A percentile compares a stretch with the other conserved stretches of the same genome.
Evolutionary conservation across 2,888 invertebrate genomes (phyloP).

Genomic region (Folsomia manolachei): DNA sequence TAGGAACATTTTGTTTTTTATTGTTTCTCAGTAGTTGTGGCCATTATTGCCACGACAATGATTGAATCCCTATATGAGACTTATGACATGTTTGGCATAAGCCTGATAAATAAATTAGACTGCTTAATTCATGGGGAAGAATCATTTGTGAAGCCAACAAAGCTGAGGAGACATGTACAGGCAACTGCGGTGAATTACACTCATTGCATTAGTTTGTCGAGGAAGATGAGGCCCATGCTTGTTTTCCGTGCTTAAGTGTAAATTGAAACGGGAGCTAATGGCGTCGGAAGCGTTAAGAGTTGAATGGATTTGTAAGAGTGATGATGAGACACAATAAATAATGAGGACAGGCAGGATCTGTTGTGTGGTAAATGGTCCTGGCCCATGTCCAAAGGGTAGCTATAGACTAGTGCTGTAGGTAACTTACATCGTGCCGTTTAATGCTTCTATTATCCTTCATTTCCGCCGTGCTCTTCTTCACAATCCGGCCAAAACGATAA

Average conservation of each 20-base stretch:
- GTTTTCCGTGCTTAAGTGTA: neutral
- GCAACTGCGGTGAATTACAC: neutral
- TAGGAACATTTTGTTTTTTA: too few relatives aligned
- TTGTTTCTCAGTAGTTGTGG: too few relatives aligned
- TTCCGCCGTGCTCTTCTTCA: neutral
- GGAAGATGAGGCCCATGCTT: neutral
- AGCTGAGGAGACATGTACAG: neutral
- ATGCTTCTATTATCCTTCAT: conserved; percentile 8
- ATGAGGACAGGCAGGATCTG: conserved; percentile 1
- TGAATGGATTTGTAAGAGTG: conserved; percentile 9
- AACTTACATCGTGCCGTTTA: neutral
- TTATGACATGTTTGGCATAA: neutral
- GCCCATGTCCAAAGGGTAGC: conserved; percentile 9
- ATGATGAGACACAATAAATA: conserved; percentile 3
- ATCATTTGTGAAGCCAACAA: neutral
- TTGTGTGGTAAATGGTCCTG: conserved; percentile 13
- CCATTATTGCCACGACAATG: too few relatives aligned
- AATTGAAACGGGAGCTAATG: neutral
- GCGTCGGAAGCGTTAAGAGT: conserved; percentile 13
- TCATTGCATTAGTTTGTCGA: neutral
- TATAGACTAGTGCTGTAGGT: neutral
- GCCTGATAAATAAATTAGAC: neutral
- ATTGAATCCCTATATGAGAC: too few relatives aligned
- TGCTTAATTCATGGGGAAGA: neutral
- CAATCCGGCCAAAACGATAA: neutral